Conservation (phyloP, 2,888 invertebrate species). For the Dryadula phaetusa region DNA sequence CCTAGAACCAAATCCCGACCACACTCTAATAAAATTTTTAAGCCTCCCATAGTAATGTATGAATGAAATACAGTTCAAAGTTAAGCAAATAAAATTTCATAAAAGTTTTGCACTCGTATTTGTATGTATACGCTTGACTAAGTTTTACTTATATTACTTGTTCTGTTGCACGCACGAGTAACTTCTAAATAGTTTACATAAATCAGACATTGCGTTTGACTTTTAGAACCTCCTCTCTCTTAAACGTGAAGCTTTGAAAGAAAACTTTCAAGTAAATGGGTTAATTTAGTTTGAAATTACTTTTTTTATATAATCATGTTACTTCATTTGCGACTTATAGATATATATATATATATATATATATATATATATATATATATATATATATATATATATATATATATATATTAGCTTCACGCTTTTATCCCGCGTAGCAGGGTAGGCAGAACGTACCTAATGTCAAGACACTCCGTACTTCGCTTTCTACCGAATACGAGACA, state of each 20-base stretch:
- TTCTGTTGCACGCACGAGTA: constrained; percentile 30
- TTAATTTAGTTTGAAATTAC: not conserved
- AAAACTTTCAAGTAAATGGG: not conserved
- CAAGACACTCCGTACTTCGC: no score
- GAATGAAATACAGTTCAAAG: not conserved
- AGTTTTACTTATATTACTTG: constrained; percentile 1
- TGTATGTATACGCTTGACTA: not conserved
- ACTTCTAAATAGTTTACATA: constrained; percentile 33
- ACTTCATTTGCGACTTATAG: not conserved
- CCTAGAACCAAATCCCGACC: no score
- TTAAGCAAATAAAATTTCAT: not conserved
- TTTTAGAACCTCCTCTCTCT: constrained; percentile 27
- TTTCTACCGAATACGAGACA: no score
- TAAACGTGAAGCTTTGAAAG: constrained; percentile 25
- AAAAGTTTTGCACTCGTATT: constrained; percentile 13
- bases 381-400: no score
- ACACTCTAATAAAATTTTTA: no score
- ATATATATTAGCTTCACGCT: no score
- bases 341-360: not conserved
- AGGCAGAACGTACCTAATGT: no score
- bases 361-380: no score
- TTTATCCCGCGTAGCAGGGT: no score
- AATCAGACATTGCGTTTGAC: constrained; percentile 36
- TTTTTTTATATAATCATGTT: not conserved
- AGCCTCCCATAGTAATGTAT: not conserved